Base-by-base conservation (phyloP, 2,113 vertebrate genomes). In the Rana temporaria region DNA sequence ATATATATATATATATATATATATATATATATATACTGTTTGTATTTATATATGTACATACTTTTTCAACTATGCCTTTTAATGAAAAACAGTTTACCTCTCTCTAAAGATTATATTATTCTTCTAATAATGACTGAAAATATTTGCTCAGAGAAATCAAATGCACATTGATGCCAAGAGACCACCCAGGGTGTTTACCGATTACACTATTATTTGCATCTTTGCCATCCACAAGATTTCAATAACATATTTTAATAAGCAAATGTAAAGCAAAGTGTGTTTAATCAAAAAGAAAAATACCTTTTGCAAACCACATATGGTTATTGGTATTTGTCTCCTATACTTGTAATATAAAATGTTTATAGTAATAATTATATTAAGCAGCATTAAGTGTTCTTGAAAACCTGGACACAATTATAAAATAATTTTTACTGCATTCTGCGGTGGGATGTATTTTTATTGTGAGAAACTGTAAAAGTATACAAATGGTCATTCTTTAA, bases 191-290 rank as follows among this genome's bases (percentile, higher is more conserved):
- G 19, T 60, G 48, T 8, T 0, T 19, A 64, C 64, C 64, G 18
- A 0, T 57, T 22, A 60, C 52, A n/a, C 32, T 63, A 38, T 52
- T 20, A 26, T 82, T 76, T 82, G 81, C 62, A 18, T 76, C 22
- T 17, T 57, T 64, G 53, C 53, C 68, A 26, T 53, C 55, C 71
- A 66, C 72, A 59, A 12, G 68, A 53, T 56, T 15, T 78, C 19
- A 84, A 66, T 22, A 68, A 9, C 6, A 20, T 59, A 8, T n/a
- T 55, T 55, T 32, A 67, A 68, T 79, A 79, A 56, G 48, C 77
- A 79, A 79, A 79, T 79, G 30, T 59, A 38, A 30, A n/a, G 17
- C n/a, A 16, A 68, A 68, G 63, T 56, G 32, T 79, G 53, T 52
- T 79, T 68, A 79, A 48, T 18, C 9, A 20, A 48, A 3, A 11